phyloP scores from a whole-genome alignment of 35 echinoderm and acorn worm species.

The Ophioderma brevispina region DNA sequence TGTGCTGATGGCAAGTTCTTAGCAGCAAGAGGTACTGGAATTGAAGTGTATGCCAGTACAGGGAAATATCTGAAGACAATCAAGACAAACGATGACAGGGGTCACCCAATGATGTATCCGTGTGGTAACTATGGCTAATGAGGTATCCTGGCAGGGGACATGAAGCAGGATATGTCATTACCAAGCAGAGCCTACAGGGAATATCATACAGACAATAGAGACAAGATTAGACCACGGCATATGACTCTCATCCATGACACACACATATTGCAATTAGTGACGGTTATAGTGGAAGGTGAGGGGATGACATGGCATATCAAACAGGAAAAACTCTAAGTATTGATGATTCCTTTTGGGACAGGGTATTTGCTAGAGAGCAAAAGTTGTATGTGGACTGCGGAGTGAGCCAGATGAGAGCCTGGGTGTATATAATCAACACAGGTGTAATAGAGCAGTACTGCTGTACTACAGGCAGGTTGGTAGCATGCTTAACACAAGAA shows the following conservation, averaged over 20 bases:
- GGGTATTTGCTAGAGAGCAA: neutral
- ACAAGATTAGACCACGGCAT: neutral
- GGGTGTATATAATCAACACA: neutral
- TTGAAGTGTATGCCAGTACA: neutral
- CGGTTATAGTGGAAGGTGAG: neutral
- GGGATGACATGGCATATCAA: neutral
- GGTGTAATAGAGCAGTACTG: slow-evolving; percentile 5
- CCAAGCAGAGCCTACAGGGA: neutral
- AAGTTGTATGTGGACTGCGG: neutral
- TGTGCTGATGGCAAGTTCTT: neutral
- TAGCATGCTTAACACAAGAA: neutral
- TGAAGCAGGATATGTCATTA: neutral
- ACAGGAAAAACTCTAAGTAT: neutral
- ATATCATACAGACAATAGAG: neutral
- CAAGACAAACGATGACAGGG: neutral
- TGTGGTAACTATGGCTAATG: neutral
- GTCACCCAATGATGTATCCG: neutral
- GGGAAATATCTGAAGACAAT: neutral
- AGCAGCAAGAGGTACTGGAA: neutral
- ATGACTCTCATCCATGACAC: neutral
- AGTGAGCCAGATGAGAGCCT: neutral
- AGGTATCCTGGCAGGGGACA: neutral
- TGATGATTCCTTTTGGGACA: neutral
- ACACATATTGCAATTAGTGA: neutral
- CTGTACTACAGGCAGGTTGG: slow-evolving; percentile 1